Percentiles rank a stretch among this genome's conserved stretches.
phyloP scores from a whole-genome alignment of 2,888 invertebrate species.

The Diaperis boleti region DNA sequence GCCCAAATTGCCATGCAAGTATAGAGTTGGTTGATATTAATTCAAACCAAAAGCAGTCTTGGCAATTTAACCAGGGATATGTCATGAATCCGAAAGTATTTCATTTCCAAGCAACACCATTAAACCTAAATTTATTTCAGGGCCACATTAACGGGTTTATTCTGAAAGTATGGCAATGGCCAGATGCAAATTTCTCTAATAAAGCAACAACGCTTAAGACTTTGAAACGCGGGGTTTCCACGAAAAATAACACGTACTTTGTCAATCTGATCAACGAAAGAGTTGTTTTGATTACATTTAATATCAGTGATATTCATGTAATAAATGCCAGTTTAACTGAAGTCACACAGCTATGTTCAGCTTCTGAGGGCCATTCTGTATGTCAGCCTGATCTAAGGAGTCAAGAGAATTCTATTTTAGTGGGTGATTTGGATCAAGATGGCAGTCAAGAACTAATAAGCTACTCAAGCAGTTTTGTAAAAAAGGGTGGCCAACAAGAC shows the following conservation, averaged over 20 bases:
- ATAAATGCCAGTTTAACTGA: slow-evolving; percentile 86
- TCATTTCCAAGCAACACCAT: slow-evolving; percentile 68
- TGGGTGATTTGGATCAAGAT: slow-evolving; percentile 82
- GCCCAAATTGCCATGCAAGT: slow-evolving; percentile 77
- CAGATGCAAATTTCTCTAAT: slow-evolving; percentile 54
- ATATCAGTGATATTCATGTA: slow-evolving; percentile 77
- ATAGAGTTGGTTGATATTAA: slow-evolving; percentile 71
- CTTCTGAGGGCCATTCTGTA: slow-evolving; percentile 55
- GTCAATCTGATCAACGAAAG: slow-evolving; percentile 68
- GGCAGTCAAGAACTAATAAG: slow-evolving; percentile 83
- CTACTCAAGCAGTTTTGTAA: slow-evolving; percentile 76
- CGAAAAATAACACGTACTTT: slow-evolving; percentile 52
- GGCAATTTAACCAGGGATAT: slow-evolving; percentile 76
- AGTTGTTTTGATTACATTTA: slow-evolving; percentile 83
- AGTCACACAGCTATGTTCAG: slow-evolving; percentile 79
- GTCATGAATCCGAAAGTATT: slow-evolving; percentile 81
- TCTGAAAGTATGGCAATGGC: slow-evolving; percentile 88
- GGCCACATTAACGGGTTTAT: slow-evolving; percentile 79
- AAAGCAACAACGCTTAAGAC: background rate
- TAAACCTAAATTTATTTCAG: slow-evolving; percentile 61
- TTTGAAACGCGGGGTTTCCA: background rate
- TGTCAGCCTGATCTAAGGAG: slow-evolving; percentile 83
- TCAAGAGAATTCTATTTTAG: slow-evolving; percentile 79
- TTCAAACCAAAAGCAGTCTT: slow-evolving; percentile 65
- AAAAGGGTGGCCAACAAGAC: slow-evolving; percentile 54